A percentile compares a stretch with the other conserved stretches of the same genome.
Conservation (phyloP, 2,113 vertebrate species). For the Alethe castanea region DNA sequence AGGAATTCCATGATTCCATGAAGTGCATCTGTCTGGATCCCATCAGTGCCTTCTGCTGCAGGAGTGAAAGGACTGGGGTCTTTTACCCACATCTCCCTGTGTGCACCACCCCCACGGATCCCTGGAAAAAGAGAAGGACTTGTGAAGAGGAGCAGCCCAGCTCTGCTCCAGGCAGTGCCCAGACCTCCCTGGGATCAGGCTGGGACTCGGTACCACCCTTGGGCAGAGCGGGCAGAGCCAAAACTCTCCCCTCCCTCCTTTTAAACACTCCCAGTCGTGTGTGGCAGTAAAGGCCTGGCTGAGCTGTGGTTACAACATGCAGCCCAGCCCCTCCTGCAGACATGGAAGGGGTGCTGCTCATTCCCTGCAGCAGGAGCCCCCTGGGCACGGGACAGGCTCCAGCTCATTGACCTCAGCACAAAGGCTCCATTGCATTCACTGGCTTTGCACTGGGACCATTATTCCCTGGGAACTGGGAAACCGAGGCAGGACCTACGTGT, state of each 20-base stretch:
- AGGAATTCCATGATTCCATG: neutral
- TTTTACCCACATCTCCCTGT: neutral
- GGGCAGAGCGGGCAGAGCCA: neutral
- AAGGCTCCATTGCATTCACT: neutral
- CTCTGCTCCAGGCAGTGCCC: neutral
- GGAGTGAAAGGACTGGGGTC: neutral
- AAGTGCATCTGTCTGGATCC: neutral
- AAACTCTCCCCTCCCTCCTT: neutral
- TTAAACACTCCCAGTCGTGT: neutral
- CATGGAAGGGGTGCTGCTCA: slow-evolving; percentile 8
- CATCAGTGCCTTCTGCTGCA: fast-evolving
- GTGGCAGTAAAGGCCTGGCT: neutral
- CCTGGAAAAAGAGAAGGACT: neutral
- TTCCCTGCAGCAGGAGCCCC: slow-evolving; percentile 36
- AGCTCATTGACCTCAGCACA: neutral
- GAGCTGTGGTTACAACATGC: neutral
- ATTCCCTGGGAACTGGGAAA: neutral
- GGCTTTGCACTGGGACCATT: neutral
- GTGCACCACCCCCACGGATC: fast-evolving
- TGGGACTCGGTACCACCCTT: neutral
- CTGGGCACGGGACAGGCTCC: neutral
- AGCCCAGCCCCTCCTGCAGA: slow-evolving; percentile 9
- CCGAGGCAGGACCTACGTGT: neutral
- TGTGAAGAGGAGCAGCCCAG: neutral
- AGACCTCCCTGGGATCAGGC: neutral